phyloP scores from a whole-genome alignment of 2,113 vertebrate genomes.

The Hyaena hyaena region DNA sequence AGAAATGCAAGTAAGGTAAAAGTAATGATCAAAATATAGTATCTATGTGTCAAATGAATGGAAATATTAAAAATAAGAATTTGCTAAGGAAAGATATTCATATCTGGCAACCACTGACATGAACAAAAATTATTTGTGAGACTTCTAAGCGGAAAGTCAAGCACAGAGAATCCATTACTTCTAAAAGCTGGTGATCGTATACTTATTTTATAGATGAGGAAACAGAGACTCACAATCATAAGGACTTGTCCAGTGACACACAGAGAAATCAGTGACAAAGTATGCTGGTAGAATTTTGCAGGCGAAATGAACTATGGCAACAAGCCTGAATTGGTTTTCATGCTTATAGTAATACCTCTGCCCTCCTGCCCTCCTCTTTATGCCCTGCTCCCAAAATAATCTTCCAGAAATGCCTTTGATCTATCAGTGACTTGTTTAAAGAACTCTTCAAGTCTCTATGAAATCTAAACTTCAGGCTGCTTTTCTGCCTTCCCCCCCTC shows the following conservation, averaged over 20 bases:
- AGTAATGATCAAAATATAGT: neutral
- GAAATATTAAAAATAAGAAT: neutral
- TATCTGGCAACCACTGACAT: neutral
- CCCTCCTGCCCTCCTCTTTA: neutral
- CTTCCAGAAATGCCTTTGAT: conserved; percentile 48
- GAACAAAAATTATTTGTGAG: neutral
- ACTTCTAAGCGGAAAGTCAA: neutral
- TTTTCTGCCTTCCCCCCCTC: neutral
- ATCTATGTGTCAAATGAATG: neutral
- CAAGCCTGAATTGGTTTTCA: neutral
- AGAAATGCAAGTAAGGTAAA: conserved; percentile 10
- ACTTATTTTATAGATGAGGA: neutral
- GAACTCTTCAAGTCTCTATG: neutral
- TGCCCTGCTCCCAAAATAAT: neutral
- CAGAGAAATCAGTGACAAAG: neutral
- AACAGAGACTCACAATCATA: neutral
- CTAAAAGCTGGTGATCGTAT: neutral
- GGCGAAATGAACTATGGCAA: neutral
- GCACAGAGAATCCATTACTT: neutral
- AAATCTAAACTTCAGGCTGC: neutral
- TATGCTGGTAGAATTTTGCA: neutral
- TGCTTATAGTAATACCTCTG: neutral
- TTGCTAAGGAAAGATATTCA: neutral
- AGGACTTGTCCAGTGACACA: neutral
- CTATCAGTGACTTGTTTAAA: conserved; percentile 55